Evolutionary conservation across 2,888 invertebrate species (phyloP).

Genomic region (Drosophila lutescens): DNA sequence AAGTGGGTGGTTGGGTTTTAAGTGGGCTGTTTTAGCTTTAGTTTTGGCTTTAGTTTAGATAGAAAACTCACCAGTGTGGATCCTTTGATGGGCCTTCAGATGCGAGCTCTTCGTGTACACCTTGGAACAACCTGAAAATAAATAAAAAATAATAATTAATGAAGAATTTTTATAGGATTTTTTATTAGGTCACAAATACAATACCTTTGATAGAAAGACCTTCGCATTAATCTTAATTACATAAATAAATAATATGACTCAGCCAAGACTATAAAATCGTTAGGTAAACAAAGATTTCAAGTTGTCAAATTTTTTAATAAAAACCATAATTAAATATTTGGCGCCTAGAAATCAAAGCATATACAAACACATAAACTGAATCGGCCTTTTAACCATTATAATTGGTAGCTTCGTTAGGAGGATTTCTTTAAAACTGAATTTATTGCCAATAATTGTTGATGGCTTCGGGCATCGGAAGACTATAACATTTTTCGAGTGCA

Average conservation of each 20-base stretch:
- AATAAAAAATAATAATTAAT: too few relatives aligned
- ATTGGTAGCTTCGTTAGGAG: background rate
- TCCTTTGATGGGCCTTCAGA: slow-evolving; percentile 98
- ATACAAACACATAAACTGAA: background rate
- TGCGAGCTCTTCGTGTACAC: slow-evolving; percentile 99
- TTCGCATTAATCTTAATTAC: too few relatives aligned
- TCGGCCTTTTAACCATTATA: background rate
- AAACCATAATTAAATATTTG: background rate
- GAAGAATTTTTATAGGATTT: too few relatives aligned
- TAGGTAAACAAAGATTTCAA: background rate
- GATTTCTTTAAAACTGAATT: background rate
- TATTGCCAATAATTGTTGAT: slow-evolving; percentile 1
- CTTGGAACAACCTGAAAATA: slow-evolving; percentile 91
- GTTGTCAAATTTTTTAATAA: background rate
- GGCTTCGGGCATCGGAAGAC: background rate
- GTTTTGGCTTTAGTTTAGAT: slow-evolving; percentile 13
- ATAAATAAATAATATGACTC: too few relatives aligned
- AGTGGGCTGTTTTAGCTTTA: slow-evolving; percentile 30
- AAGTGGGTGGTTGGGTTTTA: slow-evolving; percentile 23
- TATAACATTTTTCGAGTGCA: slow-evolving; percentile 9
- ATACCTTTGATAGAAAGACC: too few relatives aligned
- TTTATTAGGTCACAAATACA: too few relatives aligned
- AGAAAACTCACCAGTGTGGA: slow-evolving; percentile 93
- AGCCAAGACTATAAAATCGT: background rate
- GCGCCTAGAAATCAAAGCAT: background rate